phyloP scores from a whole-genome alignment of 2,888 invertebrate species.

The Cremastinae sp. region DNA sequence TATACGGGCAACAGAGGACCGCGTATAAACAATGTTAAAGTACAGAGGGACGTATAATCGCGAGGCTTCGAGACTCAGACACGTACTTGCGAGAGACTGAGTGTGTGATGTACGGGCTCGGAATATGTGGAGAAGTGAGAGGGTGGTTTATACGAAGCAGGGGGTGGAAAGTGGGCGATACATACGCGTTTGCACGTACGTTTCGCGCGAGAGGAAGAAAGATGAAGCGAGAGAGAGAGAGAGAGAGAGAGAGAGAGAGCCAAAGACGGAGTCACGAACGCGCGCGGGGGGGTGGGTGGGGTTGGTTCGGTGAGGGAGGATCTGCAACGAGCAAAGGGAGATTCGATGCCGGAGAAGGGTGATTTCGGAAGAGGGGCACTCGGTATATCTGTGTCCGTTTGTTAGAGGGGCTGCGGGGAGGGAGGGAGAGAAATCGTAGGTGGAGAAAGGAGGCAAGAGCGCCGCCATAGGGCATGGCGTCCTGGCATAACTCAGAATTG shows the following conservation, averaged over 20 bases:
- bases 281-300: constrained; percentile 19
- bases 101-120: too few relatives aligned
- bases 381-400: constrained; percentile 22
- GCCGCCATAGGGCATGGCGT: constrained; percentile 75
- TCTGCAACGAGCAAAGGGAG: constrained; percentile 42
- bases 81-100: constrained; percentile 47
- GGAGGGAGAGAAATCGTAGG: constrained; percentile 57
- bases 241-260: constrained; percentile 13
- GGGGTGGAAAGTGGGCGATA: constrained; percentile 52
- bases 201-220: neutral
- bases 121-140: constrained; percentile 6
- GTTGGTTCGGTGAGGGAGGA: too few relatives aligned
- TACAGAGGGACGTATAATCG: constrained; percentile 9
- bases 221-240: constrained; percentile 26
- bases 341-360: constrained; percentile 24
- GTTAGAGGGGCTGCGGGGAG: constrained; percentile 34
- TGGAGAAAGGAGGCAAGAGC: constrained; percentile 55
- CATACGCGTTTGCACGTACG: constrained; percentile 31
- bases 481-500: constrained; percentile 80
- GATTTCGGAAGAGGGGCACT: constrained; percentile 38
- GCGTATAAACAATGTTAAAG: constrained; percentile 40
- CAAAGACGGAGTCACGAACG: constrained; percentile 17
- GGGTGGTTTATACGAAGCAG: constrained; percentile 39
- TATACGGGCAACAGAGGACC: constrained; percentile 12
- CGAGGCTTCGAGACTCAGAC: constrained; percentile 33